phyloP scores from a whole-genome alignment of 2,888 invertebrate species.

The Harpalus rufipes region DNA sequence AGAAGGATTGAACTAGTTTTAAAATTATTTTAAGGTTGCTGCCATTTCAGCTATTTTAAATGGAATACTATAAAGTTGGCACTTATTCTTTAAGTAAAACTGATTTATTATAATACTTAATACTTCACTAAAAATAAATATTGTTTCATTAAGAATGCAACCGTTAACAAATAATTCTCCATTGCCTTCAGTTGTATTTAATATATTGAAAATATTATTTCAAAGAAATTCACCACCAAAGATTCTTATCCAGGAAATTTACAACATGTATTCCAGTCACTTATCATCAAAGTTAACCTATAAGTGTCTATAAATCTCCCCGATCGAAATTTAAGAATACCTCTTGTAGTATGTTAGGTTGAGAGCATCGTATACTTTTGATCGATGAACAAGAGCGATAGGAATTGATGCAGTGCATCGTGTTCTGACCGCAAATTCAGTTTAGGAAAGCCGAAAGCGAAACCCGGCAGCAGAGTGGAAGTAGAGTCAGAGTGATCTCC shows the following conservation, averaged over 20 bases:
- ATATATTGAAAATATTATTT: too few species aligned
- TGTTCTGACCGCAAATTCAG: constrained; percentile 48
- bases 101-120: background rate
- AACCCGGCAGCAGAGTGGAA: background rate
- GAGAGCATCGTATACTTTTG: constrained; percentile 20
- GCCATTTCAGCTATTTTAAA: background rate
- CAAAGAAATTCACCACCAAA: too few species aligned
- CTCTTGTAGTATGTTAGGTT: background rate
- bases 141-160: too few species aligned
- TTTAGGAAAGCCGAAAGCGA: constrained; percentile 11
- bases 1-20: constrained; percentile 1
- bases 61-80: background rate
- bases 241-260: too few species aligned
- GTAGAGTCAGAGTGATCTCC: constrained; percentile 18
- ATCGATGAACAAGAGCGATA: constrained; percentile 46
- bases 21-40: background rate
- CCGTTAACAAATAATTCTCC: too few species aligned
- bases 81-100: background rate
- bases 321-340: constrained; percentile 19
- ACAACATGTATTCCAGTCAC: too few species aligned
- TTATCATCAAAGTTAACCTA: too few species aligned
- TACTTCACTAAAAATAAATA: background rate
- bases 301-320: too few species aligned
- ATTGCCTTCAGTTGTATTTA: too few species aligned
- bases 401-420: constrained; percentile 53